phyloP scores from a whole-genome alignment of 2,797 vertebrate genomes.

The Apogon hyalosoma region DNA sequence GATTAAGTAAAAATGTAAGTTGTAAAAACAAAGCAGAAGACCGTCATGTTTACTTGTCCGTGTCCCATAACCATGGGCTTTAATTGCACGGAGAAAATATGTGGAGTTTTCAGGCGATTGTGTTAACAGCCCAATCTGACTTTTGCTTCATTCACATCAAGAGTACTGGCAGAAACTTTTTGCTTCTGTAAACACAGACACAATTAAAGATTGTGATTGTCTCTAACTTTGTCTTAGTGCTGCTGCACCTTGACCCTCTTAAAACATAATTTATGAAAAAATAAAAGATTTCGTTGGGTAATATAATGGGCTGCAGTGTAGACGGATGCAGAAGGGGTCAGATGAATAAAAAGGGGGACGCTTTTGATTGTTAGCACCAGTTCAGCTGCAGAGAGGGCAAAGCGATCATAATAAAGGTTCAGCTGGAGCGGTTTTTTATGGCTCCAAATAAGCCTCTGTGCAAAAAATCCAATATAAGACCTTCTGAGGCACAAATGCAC shows the following conservation, averaged over 20 bases:
- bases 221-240: constrained; percentile 1
- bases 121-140: constrained; percentile 26
- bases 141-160: not conserved
- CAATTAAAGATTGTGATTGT: not conserved
- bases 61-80: not conserved
- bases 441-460: constrained; percentile 31
- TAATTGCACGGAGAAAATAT: too few relatives aligned
- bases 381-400: constrained; percentile 25
- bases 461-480: constrained; percentile 28
- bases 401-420: constrained; percentile 17
- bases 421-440: constrained; percentile 14
- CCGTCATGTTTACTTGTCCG: not conserved
- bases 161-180: constrained; percentile 4
- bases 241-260: constrained; percentile 1
- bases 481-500: constrained; percentile 15
- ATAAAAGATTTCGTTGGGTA: not conserved
- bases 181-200: constrained; percentile 4
- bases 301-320: not conserved
- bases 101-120: not conserved
- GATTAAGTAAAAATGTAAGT: too few relatives aligned
- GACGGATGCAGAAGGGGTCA: constrained; percentile 3
- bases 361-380: constrained; percentile 31
- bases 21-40: too few relatives aligned
- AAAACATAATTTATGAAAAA: constrained; percentile 16
- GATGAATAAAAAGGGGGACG: constrained; percentile 14